Evolutionary conservation across 2,113 vertebrate genomes (phyloP).

Genomic region (Hassar affinis): DNA sequence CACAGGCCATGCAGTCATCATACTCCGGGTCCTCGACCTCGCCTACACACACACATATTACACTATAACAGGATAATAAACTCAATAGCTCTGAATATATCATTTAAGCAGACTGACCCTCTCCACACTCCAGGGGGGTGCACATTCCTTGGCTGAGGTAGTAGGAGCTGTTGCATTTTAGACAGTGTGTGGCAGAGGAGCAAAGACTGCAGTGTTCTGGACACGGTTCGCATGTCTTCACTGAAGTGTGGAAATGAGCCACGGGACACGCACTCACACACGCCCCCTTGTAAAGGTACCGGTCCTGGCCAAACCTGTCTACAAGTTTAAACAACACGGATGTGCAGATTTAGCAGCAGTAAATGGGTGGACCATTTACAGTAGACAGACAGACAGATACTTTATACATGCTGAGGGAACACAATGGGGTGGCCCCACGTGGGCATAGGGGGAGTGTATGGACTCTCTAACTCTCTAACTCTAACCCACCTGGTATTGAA

Average conservation of each 20-base stretch:
- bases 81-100: not conserved
- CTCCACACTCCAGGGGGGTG: conserved; percentile 73
- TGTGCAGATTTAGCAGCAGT: not conserved
- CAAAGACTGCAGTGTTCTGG: conserved; percentile 78
- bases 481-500: too few relatives aligned
- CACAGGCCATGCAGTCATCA: conserved; percentile 81
- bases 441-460: too few relatives aligned
- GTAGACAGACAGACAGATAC: too few relatives aligned
- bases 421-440: too few relatives aligned
- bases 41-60: conserved; percentile 65
- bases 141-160: conserved; percentile 73
- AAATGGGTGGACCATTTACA: not conserved
- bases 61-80: not conserved
- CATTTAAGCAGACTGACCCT: conserved; percentile 68
- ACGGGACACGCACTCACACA: conserved; percentile 80
- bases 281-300: conserved; percentile 73
- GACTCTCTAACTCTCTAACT: too few relatives aligned
- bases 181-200: conserved; percentile 68
- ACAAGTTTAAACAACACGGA: conserved; percentile 14
- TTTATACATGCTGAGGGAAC: too few relatives aligned
- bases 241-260: conserved; percentile 67
- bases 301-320: conserved; percentile 78
- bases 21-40: conserved; percentile 84
- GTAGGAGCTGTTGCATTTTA: conserved; percentile 75
- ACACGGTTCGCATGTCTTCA: conserved; percentile 75